Base-by-base conservation (phyloP, 1,140 invertebrate species). In the Atopsyche davidsoni region DNA sequence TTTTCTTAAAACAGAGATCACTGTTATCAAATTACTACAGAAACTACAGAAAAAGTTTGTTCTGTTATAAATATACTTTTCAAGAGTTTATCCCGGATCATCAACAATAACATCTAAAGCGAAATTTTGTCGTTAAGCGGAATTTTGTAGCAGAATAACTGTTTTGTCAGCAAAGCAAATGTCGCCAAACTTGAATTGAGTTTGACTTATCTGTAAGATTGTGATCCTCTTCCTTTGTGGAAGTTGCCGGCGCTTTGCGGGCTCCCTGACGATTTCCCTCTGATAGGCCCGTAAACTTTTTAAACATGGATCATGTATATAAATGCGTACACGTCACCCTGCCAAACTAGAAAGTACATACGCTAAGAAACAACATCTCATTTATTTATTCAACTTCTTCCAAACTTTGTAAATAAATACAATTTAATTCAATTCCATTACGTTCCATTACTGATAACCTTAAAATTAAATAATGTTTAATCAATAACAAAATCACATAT, bases 201-300 rank as follows among this genome's bases (percentile, higher is more conserved):
- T 36, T 46, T 46, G 44, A 13, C 14, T 24, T 46, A 46, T 46
- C 44, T 36, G 1, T 2, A 23, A 35, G 44, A 46, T 46, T 36
- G 44, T 46, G 32, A 46, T 34, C 32, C 44, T 46, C 10, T 22
- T 13, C 44, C 44, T 22, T 46, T 46, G 44, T 46, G 17, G 7
- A 32, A 34, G 31, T 34, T 44, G 25, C n/a, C 11, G 10, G 18
- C 44, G 32, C 22, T 16, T 11, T 17, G 7, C 23, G n/a, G n/a
- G n/a, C 4, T 4, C 32, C 7, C 13, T 21, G 14, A 16, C 13
- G 31, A 16, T 21, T 19, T 4, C 18, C 11, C 38, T 19, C 11
- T 11, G 23, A 40, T 11, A 21, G 18, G 4, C 38, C n/a, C n/a
- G n/a, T n/a, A n/a, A n/a, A n/a, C n/a, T n/a, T n/a, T n/a, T n/a